Evolutionary conservation across 2,888 invertebrate species (phyloP).

Genomic region (Julus scanicus): DNA sequence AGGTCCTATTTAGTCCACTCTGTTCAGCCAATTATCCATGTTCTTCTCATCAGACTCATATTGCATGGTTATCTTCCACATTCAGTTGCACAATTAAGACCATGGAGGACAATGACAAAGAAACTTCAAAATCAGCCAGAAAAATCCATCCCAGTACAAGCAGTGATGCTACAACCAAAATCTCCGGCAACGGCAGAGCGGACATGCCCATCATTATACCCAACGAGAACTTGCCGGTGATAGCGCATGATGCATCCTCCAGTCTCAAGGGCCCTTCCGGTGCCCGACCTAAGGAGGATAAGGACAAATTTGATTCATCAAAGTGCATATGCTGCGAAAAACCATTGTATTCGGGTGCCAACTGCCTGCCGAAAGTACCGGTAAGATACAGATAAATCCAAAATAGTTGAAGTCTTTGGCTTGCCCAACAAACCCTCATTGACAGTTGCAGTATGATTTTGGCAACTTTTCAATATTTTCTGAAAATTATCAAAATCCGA

Average conservation of each 20-base stretch:
- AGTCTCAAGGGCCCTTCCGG: background rate
- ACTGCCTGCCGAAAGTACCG: conserved; percentile 19
- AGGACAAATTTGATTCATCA: background rate
- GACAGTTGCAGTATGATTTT: background rate
- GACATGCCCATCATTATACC: background rate
- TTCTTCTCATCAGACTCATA: background rate
- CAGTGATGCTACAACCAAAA: background rate
- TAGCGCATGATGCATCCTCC: background rate
- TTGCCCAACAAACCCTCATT: background rate
- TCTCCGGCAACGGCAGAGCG: background rate
- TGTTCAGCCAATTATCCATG: too few species aligned
- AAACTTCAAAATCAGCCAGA: background rate
- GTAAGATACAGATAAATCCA: background rate
- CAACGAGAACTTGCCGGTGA: conserved; percentile 5
- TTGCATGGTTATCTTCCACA: background rate
- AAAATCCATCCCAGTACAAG: background rate
- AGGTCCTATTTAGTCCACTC: too few species aligned
- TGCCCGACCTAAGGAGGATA: background rate
- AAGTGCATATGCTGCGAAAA: conserved; percentile 12
- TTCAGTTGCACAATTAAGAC: background rate
- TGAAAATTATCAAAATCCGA: background rate
- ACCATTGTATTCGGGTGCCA: background rate
- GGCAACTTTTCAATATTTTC: too few species aligned
- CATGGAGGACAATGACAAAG: background rate
- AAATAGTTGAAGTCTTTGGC: background rate